Base-by-base conservation (phyloP, 2,797 vertebrate genomes). In the Sarcophilus harrisii region DNA sequence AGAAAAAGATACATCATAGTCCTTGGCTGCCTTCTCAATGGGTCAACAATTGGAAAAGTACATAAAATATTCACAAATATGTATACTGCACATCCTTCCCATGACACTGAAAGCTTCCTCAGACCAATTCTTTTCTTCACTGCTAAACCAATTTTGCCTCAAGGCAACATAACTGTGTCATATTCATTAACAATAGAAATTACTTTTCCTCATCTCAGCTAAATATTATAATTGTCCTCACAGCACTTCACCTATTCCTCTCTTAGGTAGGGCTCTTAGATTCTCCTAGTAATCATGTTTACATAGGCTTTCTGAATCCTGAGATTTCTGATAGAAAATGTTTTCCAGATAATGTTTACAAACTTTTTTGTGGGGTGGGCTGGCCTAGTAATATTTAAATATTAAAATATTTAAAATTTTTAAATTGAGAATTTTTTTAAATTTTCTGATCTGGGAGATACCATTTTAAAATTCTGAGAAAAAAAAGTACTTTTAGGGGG, bases 341-440 rank as follows among this genome's bases (percentile, higher is more conserved):
- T 66, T 93, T 90, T 60, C 14, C 54, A 93, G 90, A 73, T 92
- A 87, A 45, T 95, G 90, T 90, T 94, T 92, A 58, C 93, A 81
- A 38, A 66, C 10, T 87, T 49, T 49, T 94, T 45, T n/a, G 28
- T 90, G 38, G 12, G 24, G 27, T 58, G 28, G 30, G 32, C 14
- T 81, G 13, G 38, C 3, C 21, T 45, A 21, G 8, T 81, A 16
- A 9, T 45, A 8, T 45, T 81, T 81, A 81, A 81, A 81, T 81
- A 81, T 27, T 49, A 24, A 87, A 87, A 87, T 49, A 28, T 27
- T 87, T 49, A n/a, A 66, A 73, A 21, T 11, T 73, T 81, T 81
- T 27, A 87, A 28, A 49, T 81, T 87, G 45, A 87, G 21, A 49
- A 45, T 45, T 87, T 24, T 1, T 4, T 5, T 5, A 5, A 52